Percentiles rank a stretch among this genome's conserved stretches.
Conservation (phyloP, 2,888 invertebrate species). For the Hemaris fuciformis region DNA sequence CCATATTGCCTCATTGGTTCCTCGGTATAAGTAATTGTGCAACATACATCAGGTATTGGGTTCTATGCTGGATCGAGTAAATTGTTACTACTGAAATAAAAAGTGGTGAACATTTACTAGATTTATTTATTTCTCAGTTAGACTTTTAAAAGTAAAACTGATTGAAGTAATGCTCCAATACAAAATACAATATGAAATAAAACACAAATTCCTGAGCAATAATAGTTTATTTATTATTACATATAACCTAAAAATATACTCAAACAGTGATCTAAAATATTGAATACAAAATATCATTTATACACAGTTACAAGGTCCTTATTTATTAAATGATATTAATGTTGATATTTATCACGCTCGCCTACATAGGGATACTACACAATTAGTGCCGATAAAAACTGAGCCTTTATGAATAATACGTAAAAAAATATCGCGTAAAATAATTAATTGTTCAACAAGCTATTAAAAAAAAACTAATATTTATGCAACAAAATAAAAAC, state of each 20-base stretch:
- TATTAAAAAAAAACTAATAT: not conserved
- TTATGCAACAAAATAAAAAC: constrained; percentile 1
- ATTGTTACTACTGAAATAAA: no score
- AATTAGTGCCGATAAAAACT: not conserved
- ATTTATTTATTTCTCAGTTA: no score
- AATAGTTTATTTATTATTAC: constrained; percentile 42
- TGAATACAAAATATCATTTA: constrained; percentile 37
- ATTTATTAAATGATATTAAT: not conserved
- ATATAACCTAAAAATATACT: constrained; percentile 39
- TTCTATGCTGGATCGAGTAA: no score
- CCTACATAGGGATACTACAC: not conserved
- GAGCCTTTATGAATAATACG: not conserved
- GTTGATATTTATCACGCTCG: not conserved
- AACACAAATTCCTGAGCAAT: constrained; percentile 41
- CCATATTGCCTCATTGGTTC: no score
- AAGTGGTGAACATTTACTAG: no score
- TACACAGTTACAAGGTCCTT: constrained; percentile 7
- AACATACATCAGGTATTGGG: no score
- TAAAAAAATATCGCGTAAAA: not conserved
- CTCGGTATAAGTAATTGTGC: no score
- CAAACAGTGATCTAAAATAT: constrained; percentile 37
- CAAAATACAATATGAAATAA: constrained; percentile 24
- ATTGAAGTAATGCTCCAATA: no score
- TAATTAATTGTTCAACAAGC: not conserved
- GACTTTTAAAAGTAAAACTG: no score